Evolutionary conservation across 2,113 vertebrate genomes (phyloP), one percentile per base, ranked within the genome.

Genomic region (Eulacestoma nigropectus): DNA sequence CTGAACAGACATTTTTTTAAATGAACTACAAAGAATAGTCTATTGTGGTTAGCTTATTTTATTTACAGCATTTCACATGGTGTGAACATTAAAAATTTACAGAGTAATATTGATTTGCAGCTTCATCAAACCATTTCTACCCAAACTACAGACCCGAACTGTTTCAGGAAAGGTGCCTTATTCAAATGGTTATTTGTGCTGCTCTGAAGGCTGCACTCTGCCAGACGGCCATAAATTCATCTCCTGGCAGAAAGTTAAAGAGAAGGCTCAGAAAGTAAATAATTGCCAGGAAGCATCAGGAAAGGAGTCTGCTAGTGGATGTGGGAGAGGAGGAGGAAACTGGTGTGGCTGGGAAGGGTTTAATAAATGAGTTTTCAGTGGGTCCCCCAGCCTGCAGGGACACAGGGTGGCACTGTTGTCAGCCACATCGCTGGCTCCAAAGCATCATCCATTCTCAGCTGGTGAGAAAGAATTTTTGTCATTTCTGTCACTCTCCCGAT

Each of bases 1-100:
- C 98, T 98, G 98, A 98, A 94, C 96, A 93, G 97, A 96, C 98
- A 97, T 92, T 98, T 98, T 97, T 98, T 86, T 47, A 95, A 98
- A 98, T 91, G 97, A 98, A 97, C 78, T 96, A 85, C 97, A 91
- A 97, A 97, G 97, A 97, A 78, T 91, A 97, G 95, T 87, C 95
- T 95, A 96, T 97, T 93, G 86, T 80, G 93, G 95, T 97, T 96
- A 90, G 94, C 93, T 93, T 96, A 91, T 94, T 97, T 97, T 98
- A 97, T 97, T 97, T 97, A 97, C 96, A 96, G 75, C 94, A 41
- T 96, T 97, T 97, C 94, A 91, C 93, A 90, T 47, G 81, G 95
- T 96, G 92, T 91, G 96, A 96, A 95, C 97, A 97, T 97, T 97
- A 97, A 97, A 97, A 95, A 97, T 97, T 96, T 96, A 97, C 93